Conservation (phyloP, 2,113 vertebrate genomes). For the Bos indicus region DNA sequence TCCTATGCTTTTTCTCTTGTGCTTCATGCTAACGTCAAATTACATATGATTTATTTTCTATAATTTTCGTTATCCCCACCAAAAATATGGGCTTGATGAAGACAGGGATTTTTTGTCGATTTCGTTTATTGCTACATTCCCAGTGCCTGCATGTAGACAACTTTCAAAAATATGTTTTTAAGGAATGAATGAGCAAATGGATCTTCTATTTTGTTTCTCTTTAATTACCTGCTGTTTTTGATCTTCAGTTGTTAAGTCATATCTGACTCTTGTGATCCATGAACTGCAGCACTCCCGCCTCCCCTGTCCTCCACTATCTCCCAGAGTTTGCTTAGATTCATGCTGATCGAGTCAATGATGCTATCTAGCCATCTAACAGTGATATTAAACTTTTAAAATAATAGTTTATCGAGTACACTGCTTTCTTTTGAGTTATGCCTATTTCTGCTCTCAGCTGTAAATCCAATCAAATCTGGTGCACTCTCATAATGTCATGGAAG, state of each 20-base stretch:
- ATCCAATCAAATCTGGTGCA: not conserved
- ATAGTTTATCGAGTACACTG: not conserved
- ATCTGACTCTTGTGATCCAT: not conserved
- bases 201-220: not conserved
- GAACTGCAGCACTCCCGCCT: not conserved
- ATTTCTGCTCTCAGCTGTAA: not conserved
- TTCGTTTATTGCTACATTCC: not conserved
- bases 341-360: not conserved
- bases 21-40: not conserved
- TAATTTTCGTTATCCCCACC: not conserved
- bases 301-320: not conserved
- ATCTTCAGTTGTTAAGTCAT: not conserved
- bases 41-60: not conserved
- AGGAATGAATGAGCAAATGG: not conserved
- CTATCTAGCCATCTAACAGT: not conserved
- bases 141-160: not conserved
- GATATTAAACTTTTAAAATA: not conserved
- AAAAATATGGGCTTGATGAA: not conserved
- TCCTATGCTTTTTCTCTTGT: not conserved
- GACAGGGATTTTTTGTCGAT: not conserved
- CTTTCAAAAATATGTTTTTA: not conserved
- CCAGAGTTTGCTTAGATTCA: not conserved
- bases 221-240: not conserved
- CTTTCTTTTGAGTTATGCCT: not conserved
- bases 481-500: not conserved